phyloP scores from a whole-genome alignment of 2,888 invertebrate species.

The Kryphioiulus occultus region DNA sequence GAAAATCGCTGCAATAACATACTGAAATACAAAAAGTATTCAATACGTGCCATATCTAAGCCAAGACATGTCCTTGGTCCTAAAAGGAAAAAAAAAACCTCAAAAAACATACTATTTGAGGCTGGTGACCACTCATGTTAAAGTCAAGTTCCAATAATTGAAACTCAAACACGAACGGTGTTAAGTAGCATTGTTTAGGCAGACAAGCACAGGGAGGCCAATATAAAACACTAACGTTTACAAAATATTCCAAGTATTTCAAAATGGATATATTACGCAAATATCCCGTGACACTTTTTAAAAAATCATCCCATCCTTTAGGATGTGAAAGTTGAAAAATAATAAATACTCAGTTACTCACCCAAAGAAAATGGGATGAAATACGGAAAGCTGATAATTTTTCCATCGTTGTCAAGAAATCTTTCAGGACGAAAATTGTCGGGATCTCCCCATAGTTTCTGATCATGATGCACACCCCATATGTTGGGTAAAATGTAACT shows the following conservation, averaged over 20 bases:
- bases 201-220: too few species aligned
- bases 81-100: background rate
- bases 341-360: slow-evolving; percentile 5
- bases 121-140: too few species aligned
- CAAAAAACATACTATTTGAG: background rate
- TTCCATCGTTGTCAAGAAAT: background rate
- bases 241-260: too few species aligned
- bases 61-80: slow-evolving; percentile 43
- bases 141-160: too few species aligned
- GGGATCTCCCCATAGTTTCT: slow-evolving; percentile 18
- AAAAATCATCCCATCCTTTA: too few species aligned
- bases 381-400: background rate
- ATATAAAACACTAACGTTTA: too few species aligned
- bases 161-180: too few species aligned
- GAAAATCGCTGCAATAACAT: slow-evolving; percentile 33
- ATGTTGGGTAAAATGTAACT: slow-evolving; percentile 9
- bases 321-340: background rate
- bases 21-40: slow-evolving; percentile 39
- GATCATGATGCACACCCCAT: slow-evolving; percentile 32
- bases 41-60: slow-evolving; percentile 6
- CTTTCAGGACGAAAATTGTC: slow-evolving; percentile 36
- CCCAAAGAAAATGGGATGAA: slow-evolving; percentile 30
- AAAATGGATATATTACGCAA: too few species aligned
- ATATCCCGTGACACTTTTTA: too few species aligned
- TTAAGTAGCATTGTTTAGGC: too few species aligned